Evolutionary conservation across 2,797 vertebrate genomes (phyloP).

Genomic region (Hybognathus amarus): DNA sequence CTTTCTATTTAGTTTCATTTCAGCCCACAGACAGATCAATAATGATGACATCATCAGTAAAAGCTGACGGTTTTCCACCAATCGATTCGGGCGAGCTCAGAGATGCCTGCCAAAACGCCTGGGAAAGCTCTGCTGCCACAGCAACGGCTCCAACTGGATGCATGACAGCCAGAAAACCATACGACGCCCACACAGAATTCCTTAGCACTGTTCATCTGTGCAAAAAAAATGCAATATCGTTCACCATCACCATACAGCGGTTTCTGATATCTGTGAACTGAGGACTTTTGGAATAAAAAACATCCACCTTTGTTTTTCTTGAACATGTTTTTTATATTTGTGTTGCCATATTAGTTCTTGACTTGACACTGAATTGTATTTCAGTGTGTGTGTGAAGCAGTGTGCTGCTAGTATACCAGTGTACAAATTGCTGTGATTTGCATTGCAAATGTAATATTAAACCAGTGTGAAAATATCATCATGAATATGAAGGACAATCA

Average conservation of each 20-base stretch:
- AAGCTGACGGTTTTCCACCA: constrained; percentile 47
- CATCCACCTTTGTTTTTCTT: background rate
- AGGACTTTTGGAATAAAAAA: background rate
- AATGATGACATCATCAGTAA: constrained; percentile 45
- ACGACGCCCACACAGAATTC: constrained; percentile 14
- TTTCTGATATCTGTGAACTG: background rate
- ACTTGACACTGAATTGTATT: background rate
- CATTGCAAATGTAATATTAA: background rate
- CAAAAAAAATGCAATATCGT: background rate
- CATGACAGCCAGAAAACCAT: constrained; percentile 31
- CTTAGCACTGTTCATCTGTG: background rate
- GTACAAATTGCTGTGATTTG: background rate
- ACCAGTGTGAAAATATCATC: background rate
- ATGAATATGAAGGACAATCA: background rate
- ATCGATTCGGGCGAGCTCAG: constrained; percentile 28
- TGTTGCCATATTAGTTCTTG: background rate
- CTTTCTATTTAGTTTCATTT: constrained; percentile 34
- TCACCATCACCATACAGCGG: background rate
- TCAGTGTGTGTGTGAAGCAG: background rate
- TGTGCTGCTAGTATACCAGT: background rate
- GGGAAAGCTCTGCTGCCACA: constrained; percentile 44
- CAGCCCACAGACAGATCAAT: constrained; percentile 42
- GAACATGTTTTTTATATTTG: background rate
- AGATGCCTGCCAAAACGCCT: constrained; percentile 10
- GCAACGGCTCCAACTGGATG: constrained; percentile 34